A percentile compares a stretch with the other conserved stretches of the same genome.
phyloP scores from a whole-genome alignment of 1,140 invertebrate genomes.

The Micrasema minimum region DNA sequence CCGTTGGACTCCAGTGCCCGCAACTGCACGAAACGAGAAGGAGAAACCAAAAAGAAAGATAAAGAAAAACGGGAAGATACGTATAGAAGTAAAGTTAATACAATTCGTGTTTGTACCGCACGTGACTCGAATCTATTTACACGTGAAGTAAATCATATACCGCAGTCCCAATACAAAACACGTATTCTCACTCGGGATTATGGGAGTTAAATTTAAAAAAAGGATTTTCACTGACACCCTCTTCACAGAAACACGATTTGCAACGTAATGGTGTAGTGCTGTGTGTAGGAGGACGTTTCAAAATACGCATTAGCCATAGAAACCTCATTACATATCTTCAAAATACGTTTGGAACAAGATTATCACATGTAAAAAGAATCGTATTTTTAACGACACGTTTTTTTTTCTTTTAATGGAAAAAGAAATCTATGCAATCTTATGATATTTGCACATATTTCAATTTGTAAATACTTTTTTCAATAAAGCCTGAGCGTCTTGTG shows the following conservation, averaged over 20 bases:
- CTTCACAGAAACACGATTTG: constrained; percentile 7
- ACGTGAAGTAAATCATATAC: constrained; percentile 50
- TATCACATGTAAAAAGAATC: too few relatives aligned
- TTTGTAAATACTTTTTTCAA: too few relatives aligned
- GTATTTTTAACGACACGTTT: too few relatives aligned
- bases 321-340: background rate
- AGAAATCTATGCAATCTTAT: too few relatives aligned
- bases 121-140: constrained; percentile 46
- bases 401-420: too few relatives aligned
- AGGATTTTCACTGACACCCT: constrained; percentile 14
- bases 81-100: constrained; percentile 50
- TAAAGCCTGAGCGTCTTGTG: too few relatives aligned
- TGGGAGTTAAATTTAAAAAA: constrained; percentile 52
- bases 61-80: constrained; percentile 40
- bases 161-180: constrained; percentile 43
- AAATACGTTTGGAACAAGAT: too few relatives aligned
- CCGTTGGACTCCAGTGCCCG: too few relatives aligned
- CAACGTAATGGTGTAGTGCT: constrained; percentile 8
- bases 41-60: background rate
- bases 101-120: constrained; percentile 50
- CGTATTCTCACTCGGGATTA: constrained; percentile 51
- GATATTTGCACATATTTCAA: too few relatives aligned
- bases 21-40: too few relatives aligned
- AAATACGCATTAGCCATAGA: constrained; percentile 10
- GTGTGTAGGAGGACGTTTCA: background rate